phyloP scores from a whole-genome alignment of 2,113 vertebrate genomes.

The Ochotona princeps region DNA sequence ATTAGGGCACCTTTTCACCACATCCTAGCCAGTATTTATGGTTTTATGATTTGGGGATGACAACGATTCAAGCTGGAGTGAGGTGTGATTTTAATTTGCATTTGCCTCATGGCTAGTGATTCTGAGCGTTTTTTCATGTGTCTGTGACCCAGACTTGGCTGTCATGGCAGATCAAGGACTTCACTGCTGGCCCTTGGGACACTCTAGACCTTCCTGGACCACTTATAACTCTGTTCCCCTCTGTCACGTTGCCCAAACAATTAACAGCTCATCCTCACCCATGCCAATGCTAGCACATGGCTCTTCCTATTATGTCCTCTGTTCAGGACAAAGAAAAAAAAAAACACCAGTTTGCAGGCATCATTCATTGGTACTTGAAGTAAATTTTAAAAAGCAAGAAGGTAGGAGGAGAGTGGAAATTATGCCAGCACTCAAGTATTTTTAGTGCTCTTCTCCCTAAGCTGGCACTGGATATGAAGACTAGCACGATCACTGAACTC shows the following conservation, averaged over 20 bases:
- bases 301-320: conserved; percentile 23
- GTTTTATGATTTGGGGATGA: no score
- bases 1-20: no score
- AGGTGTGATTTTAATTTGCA: no score
- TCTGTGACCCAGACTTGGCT: background rate
- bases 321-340: background rate
- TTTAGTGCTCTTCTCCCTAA: conserved; percentile 27
- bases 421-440: conserved; percentile 56
- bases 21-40: no score
- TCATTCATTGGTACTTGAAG: conserved; percentile 27
- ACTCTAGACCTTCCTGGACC: background rate
- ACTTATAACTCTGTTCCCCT: background rate
- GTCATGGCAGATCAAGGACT: background rate
- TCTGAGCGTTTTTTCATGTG: no score
- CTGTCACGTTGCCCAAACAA: background rate
- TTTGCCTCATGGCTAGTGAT: no score
- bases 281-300: background rate
- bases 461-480: background rate
- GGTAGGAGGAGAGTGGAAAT: conserved; percentile 47
- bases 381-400: conserved; percentile 41
- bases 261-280: background rate
- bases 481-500: background rate
- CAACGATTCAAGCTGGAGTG: no score
- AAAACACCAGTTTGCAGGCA: background rate
- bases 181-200: background rate